Conservation (phyloP, 2,888 invertebrate species). For the Tachina fera region DNA sequence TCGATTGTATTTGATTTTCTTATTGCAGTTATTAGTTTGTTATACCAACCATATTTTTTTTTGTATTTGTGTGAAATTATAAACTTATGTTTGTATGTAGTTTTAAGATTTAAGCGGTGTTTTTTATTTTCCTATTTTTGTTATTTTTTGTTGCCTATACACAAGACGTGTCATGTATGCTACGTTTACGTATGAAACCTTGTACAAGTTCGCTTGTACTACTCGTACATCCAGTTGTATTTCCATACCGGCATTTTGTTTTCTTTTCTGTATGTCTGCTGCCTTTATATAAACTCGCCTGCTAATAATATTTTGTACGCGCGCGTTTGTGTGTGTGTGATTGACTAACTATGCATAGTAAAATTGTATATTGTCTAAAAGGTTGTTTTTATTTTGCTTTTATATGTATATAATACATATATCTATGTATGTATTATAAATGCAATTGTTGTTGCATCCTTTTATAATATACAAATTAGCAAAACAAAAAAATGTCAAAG, state of each 20-base stretch:
- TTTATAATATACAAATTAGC: conserved; percentile 27
- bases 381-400: conserved; percentile 57
- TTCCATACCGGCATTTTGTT: conserved; percentile 72
- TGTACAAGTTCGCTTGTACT: neutral
- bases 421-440: neutral
- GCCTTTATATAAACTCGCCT: neutral
- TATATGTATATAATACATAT: no score
- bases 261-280: conserved; percentile 23
- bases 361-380: conserved; percentile 38
- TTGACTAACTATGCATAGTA: conserved; percentile 48
- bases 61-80: neutral
- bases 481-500: conserved; percentile 73
- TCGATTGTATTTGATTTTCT: neutral
- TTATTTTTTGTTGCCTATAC: neutral
- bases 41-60: conserved; percentile 34
- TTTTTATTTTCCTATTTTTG: conserved; percentile 1
- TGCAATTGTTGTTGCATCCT: conserved; percentile 42
- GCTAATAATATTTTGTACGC: neutral
- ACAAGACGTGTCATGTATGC: neutral
- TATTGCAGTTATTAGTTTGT: conserved; percentile 11
- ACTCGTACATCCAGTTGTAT: conserved; percentile 73
- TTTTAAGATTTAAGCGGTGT: conserved; percentile 1
- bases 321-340: neutral
- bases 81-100: neutral
- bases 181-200: neutral